Evolutionary conservation across 2,797 vertebrate species (phyloP).

Genomic region (Gobionotothen gibberifrons): DNA sequence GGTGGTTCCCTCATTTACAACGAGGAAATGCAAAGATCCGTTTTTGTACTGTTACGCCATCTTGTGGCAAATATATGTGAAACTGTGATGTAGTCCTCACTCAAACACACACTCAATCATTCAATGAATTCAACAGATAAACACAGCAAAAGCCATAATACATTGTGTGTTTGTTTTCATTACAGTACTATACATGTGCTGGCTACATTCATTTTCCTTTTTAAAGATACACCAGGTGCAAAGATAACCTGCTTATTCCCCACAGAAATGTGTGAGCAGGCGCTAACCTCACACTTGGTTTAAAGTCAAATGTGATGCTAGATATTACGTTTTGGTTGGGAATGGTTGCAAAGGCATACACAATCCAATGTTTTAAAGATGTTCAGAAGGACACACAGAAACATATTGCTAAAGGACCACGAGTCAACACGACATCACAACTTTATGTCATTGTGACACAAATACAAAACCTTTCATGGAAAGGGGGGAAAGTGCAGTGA

Average conservation of each 20-base stretch:
- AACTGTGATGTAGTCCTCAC: neutral
- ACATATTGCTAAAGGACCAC: constrained; percentile 44
- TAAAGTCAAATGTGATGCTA: constrained; percentile 11
- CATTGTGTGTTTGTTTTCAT: constrained; percentile 31
- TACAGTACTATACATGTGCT: constrained; percentile 57
- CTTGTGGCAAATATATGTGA: constrained; percentile 29
- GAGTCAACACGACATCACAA: constrained; percentile 42
- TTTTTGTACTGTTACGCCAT: constrained; percentile 18
- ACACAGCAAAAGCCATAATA: constrained; percentile 51
- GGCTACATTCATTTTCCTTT: constrained; percentile 34
- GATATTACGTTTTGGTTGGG: constrained; percentile 8
- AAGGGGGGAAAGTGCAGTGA: constrained; percentile 65
- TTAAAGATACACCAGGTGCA: constrained; percentile 35
- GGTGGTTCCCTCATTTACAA: neutral
- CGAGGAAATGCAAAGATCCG: constrained; percentile 10
- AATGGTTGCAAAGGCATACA: neutral
- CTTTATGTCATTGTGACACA: constrained; percentile 78
- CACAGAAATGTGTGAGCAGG: constrained; percentile 27
- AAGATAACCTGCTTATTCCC: constrained; percentile 29
- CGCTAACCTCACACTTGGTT: constrained; percentile 25
- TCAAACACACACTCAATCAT: constrained; percentile 16
- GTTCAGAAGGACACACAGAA: constrained; percentile 35
- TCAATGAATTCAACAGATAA: constrained; percentile 38
- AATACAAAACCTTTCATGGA: constrained; percentile 76
- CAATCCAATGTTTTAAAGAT: constrained; percentile 13